Evolutionary conservation across 2,888 invertebrate species (phyloP), one percentile per base, ranked within the genome.

Genomic region (Hoplodrina ambigua): DNA sequence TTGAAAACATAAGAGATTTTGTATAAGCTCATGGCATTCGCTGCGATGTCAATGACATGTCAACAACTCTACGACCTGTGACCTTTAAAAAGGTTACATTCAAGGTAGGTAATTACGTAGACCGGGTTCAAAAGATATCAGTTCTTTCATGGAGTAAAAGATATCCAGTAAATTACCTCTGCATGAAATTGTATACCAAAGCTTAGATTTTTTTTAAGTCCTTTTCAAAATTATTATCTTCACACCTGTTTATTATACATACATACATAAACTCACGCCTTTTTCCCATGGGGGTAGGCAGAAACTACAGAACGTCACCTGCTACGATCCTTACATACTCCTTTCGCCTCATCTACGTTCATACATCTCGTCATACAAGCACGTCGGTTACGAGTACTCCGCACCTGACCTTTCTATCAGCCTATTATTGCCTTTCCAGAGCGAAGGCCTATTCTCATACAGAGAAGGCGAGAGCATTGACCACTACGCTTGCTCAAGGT

Each of bases 1-100:
- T 85, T 85, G 87, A 79, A 86, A 84, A 85, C 75, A 66, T 69
- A 69, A 61, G 72, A 73, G 25, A 25, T 25, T 70, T 59, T 73
- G 55, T 44, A 60, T 73, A 72, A 72, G 75, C 71, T 69, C 49
- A 80, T 76, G 72, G 72, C 37, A 73, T 67, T 62, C 44, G 37
- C 30, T 44, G 44, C 11, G 63, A 74, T 67, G 76, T 78, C 82
- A 80, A 60, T 30, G 69, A 72, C 75, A 72, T 75, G 66, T 75
- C 74, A 75, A 79, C 72, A 69, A 60, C 44, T 62, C 57, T 4
- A 19, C 20, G 72, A 82, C 76, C 77, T 73, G 37, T 64, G 73
- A 58, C 76, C 82, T 76, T 75, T 80, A 62, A 61, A 68, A 76
- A 80, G 82, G 80, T 80, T 74, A 60, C 10, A 49, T 58, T 79